Percentiles rank a stretch among this genome's conserved stretches.
Evolutionary conservation across 1,140 invertebrate species (phyloP).

Genomic region (Ericerus pela): DNA sequence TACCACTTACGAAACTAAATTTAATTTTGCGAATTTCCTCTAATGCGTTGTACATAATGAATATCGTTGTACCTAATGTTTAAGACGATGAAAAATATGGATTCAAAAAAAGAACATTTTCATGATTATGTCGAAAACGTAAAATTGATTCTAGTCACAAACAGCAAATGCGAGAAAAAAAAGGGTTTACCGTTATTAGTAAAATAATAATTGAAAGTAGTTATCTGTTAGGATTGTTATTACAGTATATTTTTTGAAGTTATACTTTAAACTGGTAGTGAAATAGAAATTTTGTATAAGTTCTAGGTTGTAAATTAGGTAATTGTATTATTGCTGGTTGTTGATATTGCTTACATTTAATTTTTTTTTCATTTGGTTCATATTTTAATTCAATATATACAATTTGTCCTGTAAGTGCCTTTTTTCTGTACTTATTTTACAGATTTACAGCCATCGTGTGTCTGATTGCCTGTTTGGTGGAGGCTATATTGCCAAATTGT

Average conservation of each 20-base stretch:
- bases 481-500: too few species aligned
- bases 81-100: conserved; percentile 5
- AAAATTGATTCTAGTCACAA: conserved; percentile 7
- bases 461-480: too few species aligned
- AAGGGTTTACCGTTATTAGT: too few species aligned
- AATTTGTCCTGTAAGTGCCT: background rate
- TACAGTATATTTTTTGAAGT: conserved; percentile 6
- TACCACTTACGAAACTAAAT: too few species aligned
- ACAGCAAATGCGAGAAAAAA: background rate
- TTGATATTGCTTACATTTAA: conserved; percentile 11
- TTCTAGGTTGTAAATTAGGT: conserved; percentile 10
- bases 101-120: conserved; percentile 8
- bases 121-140: conserved; percentile 5
- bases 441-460: too few species aligned
- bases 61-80: conserved; percentile 5
- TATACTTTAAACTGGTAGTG: conserved; percentile 7
- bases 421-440: too few species aligned
- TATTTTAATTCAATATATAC: conserved; percentile 11
- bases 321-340: conserved; percentile 12
- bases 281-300: conserved; percentile 5
- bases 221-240: conserved; percentile 3
- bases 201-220: background rate
- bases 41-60: conserved; percentile 6
- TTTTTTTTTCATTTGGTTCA: conserved; percentile 9
- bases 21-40: too few species aligned